These are phyloP conservation scores for Sprattus sprattus DNA, from an alignment of 2,113 vertebrate species.

Conservation along the genomic window DNA sequence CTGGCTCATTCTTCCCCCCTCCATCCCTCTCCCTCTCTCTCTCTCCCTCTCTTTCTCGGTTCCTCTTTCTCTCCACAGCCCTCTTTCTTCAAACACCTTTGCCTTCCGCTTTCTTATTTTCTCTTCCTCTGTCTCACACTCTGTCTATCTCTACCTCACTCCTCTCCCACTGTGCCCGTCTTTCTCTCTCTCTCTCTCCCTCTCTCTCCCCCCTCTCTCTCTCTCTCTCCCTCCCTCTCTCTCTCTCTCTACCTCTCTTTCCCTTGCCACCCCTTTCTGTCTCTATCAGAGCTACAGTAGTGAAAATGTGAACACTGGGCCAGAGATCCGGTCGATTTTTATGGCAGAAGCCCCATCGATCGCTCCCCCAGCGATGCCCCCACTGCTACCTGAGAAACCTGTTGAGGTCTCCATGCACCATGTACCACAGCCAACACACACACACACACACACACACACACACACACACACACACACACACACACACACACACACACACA, in stretches of 20 bases:
- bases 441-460: conserved; percentile 33
- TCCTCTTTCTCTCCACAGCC: neutral
- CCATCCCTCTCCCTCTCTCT: neutral
- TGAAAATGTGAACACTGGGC: neutral
- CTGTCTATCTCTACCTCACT: neutral
- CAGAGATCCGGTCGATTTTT: neutral
- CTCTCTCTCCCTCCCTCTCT: neutral
- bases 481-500: conserved; percentile 41
- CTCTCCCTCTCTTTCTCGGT: neutral
- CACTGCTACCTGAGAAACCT: neutral
- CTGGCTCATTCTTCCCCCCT: neutral
- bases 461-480: conserved; percentile 41
- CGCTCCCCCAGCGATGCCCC: neutral
- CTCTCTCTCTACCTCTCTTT: neutral
- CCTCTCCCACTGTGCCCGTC: neutral
- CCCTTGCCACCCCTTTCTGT: neutral
- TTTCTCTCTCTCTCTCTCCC: neutral
- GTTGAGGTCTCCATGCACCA: neutral
- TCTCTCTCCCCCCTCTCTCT: neutral
- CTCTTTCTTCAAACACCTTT: neutral
- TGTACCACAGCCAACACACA: conserved; percentile 40
- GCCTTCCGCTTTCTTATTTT: neutral
- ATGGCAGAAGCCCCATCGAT: neutral
- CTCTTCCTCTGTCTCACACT: neutral
- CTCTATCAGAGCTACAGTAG: neutral